Evolutionary conservation across 2,113 vertebrate genomes (phyloP).

Genomic region (Oryctolagus cuniculus): DNA sequence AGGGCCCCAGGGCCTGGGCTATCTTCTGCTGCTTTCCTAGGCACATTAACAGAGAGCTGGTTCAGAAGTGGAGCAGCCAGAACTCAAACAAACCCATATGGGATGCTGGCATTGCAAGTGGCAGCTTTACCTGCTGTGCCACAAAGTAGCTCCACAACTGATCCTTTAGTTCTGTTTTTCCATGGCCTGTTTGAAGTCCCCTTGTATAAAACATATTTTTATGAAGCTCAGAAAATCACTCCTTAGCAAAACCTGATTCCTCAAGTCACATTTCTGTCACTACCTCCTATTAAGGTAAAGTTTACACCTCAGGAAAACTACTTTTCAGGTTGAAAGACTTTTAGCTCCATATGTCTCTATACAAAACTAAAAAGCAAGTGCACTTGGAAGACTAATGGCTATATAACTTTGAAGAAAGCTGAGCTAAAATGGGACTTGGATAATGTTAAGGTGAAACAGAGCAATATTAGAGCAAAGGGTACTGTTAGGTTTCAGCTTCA

Average conservation of each 20-base stretch:
- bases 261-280: slow-evolving; percentile 1
- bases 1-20: too few relatives aligned
- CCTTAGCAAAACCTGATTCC: neutral
- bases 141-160: too few relatives aligned
- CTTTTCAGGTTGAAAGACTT: slow-evolving; percentile 64
- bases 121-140: too few relatives aligned
- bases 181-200: too few relatives aligned
- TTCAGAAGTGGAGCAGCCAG: too few relatives aligned
- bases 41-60: too few relatives aligned
- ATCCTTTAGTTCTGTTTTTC: too few relatives aligned
- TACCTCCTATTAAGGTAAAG: slow-evolving; percentile 1
- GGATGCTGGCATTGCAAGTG: too few relatives aligned
- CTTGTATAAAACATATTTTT: neutral
- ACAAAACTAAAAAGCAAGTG: slow-evolving; percentile 62
- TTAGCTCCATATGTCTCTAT: slow-evolving; percentile 39
- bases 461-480: slow-evolving; percentile 28
- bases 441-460: slow-evolving; percentile 71
- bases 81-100: too few relatives aligned
- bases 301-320: slow-evolving; percentile 29
- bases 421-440: slow-evolving; percentile 67
- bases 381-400: slow-evolving; percentile 74
- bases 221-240: slow-evolving; percentile 25
- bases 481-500: slow-evolving; percentile 60
- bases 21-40: too few relatives aligned
- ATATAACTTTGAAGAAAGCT: slow-evolving; percentile 63